Evolutionary conservation across 2,113 vertebrate species (phyloP).

Genomic region (Bos indicus): DNA sequence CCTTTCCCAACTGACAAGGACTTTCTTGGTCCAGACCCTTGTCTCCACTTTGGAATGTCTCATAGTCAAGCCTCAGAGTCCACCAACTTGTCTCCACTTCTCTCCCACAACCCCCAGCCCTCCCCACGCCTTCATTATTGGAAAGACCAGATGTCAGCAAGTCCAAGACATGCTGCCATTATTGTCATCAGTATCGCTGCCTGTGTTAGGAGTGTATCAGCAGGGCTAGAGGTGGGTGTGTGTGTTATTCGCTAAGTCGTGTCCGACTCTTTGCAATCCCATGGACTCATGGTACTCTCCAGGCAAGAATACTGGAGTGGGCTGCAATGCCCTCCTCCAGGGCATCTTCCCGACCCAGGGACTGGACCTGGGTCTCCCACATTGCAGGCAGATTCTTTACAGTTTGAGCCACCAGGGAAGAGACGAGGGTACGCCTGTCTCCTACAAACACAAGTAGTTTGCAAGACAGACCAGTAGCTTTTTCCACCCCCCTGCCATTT

Average conservation of each 20-base stretch:
- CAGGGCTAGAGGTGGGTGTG: neutral
- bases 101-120: conserved; percentile 31
- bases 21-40: conserved; percentile 70
- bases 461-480: conserved; percentile 23
- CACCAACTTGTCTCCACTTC: conserved; percentile 18
- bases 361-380: neutral
- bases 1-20: conserved; percentile 72
- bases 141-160: conserved; percentile 62
- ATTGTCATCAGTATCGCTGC: conserved; percentile 42
- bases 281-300: neutral
- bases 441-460: conserved; percentile 46
- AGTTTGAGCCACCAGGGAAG: neutral
- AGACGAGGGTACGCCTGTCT: conserved; percentile 48
- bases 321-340: neutral
- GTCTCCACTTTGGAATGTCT: conserved; percentile 77
- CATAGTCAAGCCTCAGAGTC: conserved; percentile 74
- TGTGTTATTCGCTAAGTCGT: neutral
- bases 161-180: conserved; percentile 7
- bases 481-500: neutral
- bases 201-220: neutral
- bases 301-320: neutral
- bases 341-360: neutral
- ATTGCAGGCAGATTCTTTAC: neutral
- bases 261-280: neutral
- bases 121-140: conserved; percentile 17